Evolutionary conservation across 2,797 vertebrate genomes (phyloP), one percentile per base, ranked within the genome.

Genomic region (Dendrocincla fuliginosa): DNA sequence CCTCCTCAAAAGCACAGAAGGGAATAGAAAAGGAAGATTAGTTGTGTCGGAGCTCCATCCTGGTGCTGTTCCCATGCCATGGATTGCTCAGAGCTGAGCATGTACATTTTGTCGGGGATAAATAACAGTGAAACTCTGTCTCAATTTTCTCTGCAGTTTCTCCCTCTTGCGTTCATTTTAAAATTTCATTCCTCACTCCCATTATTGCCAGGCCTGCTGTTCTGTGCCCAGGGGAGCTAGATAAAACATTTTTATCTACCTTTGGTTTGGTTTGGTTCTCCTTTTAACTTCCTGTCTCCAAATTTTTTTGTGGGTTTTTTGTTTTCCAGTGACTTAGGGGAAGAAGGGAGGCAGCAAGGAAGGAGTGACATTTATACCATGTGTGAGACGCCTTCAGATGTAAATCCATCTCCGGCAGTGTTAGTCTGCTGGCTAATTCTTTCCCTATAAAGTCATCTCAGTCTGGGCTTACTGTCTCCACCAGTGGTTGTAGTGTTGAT

Each of bases 101-200:
- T 79, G 79, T 95, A 67, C 8, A 23, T 87, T 95, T 80, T 93
- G 84, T 91, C 87, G 87, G 89, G 93, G 89, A 90, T 97, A 93
- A 97, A 95, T 95, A 95, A 93, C 91, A 84, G 63, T 88, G 83
- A 91, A 93, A 93, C 85, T 93, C 90, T 37, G 82, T 95, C 96
- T 95, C 96, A 91, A 44, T 95, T 95, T 95, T 93, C 96, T 91
- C 91, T 84, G 94, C 93, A 91, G 91, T 95, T 95, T 96, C 85
- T 96, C 95, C 89, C 95, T 81, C 93, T 95, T 95, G 92, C 92
- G 86, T 96, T 96, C 82, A 89, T 95, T 96, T 95, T 85, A 96
- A 95, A 94, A 93, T 95, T 95, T 95, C 89, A 95, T 97, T 96
- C 93, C 89, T 95, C 67, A 10, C 80, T 93, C 83, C 94, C 85